These are phyloP conservation scores for Cephalopholis sonnerati DNA, from an alignment of 2,113 vertebrate genomes.

Conservation along the genomic window DNA sequence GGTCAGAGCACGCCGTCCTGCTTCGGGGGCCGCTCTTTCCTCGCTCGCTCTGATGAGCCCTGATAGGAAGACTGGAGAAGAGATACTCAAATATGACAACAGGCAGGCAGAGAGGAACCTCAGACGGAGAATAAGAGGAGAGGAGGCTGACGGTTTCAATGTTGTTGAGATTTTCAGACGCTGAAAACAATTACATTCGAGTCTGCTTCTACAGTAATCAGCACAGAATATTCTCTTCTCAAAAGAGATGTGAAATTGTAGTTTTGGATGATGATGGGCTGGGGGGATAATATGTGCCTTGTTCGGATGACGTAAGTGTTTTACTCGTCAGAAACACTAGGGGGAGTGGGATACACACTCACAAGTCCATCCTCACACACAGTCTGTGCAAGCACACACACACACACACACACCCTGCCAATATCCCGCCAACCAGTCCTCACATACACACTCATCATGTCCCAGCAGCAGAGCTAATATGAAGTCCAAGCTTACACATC, in stretches of 20 bases:
- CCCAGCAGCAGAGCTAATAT: conserved; percentile 73
- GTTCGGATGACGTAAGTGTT: conserved; percentile 80
- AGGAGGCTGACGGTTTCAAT: conserved; percentile 33
- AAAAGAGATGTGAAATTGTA: conserved; percentile 53
- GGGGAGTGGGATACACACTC: conserved; percentile 78
- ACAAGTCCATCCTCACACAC: conserved; percentile 57
- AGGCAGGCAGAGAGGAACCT: conserved; percentile 29
- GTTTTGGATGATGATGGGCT: conserved; percentile 50
- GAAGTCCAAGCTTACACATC: conserved; percentile 72
- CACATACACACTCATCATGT: conserved; percentile 59
- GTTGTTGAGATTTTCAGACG: conserved; percentile 36
- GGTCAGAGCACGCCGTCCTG: conserved; percentile 67
- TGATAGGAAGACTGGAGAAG: conserved; percentile 52
- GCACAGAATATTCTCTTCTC: conserved; percentile 47
- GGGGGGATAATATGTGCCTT: conserved; percentile 41
- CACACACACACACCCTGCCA: conserved; percentile 34
- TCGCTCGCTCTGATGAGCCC: conserved; percentile 53
- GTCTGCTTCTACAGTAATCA: conserved; percentile 48
- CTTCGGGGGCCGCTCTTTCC: conserved; percentile 40
- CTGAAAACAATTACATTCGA: conserved; percentile 35
- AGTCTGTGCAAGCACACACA: conserved; percentile 36
- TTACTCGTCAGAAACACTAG: conserved; percentile 73
- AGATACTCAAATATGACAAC: conserved; percentile 67
- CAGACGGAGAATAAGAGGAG: conserved; percentile 24
- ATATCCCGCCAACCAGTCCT: conserved; percentile 56